Evolutionary conservation across 2,113 vertebrate species (phyloP).

Genomic region (Podarcis cretensis): DNA sequence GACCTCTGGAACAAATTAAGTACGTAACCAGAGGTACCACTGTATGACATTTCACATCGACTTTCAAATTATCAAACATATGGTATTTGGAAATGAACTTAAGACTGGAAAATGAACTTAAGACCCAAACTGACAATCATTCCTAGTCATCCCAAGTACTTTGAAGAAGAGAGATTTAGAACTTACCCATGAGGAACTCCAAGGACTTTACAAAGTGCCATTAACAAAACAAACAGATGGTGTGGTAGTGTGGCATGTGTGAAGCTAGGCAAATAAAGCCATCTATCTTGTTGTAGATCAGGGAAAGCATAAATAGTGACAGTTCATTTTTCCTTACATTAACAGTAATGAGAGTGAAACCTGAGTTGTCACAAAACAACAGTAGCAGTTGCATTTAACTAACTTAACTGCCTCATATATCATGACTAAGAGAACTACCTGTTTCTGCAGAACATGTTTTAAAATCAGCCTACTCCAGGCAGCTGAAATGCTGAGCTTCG

Average conservation of each 20-base stretch:
- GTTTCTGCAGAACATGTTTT: not conserved
- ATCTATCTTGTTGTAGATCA: slow-evolving; percentile 22
- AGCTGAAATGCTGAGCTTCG: not conserved
- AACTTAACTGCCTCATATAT: not conserved
- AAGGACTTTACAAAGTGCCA: not conserved
- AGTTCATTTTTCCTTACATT: not conserved
- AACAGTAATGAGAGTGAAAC: not conserved
- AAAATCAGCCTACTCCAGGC: not conserved
- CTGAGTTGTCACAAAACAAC: not conserved
- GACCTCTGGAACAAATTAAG: too few relatives aligned
- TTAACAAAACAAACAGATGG: not conserved
- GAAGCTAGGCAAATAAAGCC: slow-evolving; percentile 32
- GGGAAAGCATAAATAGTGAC: slow-evolving; percentile 1
- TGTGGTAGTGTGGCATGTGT: not conserved
- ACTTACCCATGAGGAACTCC: not conserved
- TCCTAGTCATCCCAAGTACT: not conserved
- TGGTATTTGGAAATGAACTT: too few relatives aligned
- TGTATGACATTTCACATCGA: too few relatives aligned
- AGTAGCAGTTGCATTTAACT: not conserved
- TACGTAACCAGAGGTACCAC: too few relatives aligned
- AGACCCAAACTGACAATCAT: too few relatives aligned
- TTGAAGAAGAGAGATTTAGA: not conserved
- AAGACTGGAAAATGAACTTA: too few relatives aligned
- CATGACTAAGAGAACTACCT: not conserved
- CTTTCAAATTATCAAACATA: too few relatives aligned